Base-by-base conservation (phyloP, 2,888 invertebrate species). In the Papilio protenor region DNA sequence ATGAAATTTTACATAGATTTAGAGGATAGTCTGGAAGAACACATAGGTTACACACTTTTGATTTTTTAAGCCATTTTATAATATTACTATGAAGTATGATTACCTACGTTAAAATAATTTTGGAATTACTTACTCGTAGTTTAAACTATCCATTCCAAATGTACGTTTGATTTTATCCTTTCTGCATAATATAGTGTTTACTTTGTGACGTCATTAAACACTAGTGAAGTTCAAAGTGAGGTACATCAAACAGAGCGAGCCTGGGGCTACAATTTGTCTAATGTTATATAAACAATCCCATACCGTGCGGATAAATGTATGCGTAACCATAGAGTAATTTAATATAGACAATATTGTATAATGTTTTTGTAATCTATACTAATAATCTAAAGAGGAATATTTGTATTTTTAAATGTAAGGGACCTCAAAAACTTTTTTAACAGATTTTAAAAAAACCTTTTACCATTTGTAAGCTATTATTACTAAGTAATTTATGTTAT, bases 201-300 rank as follows among this genome's bases (percentile, higher is more conserved):
- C 77, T 16, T 74, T 75, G 52, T 75, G 55, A 64, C 45, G 55
- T 61, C 75, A 64, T 74, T 78, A 78, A 75, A 64, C 75, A 78
- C 52, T 77, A 77, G 64, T 69, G 23, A 71, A 75, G 82, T 84
- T 84, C 84, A 85, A 85, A 85, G 86, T 82, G 73, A 74, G 72
- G 76, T 79, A 81, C 81, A 81, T 78, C 75, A 78, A 78, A 78
- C 55, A 81, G 80, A 79, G 70, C 78, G 77, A 79, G 85, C 88
- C 85, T 40, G 78, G 16, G 85, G 88, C 79, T 61, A 84, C 86
- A 88, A 88, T 89, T 87, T 87, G 84, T 83, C 84, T 89, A 87
- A 88, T 89, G 89, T 84, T 85, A 81, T 83, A 81, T 82, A 83
- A 82, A 82, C 82, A 83, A 81, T 73, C 75, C 75, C 72, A 78